These are phyloP conservation scores for Alosa alosa DNA, from an alignment of 2,113 vertebrate genomes.

Conservation along the genomic window DNA sequence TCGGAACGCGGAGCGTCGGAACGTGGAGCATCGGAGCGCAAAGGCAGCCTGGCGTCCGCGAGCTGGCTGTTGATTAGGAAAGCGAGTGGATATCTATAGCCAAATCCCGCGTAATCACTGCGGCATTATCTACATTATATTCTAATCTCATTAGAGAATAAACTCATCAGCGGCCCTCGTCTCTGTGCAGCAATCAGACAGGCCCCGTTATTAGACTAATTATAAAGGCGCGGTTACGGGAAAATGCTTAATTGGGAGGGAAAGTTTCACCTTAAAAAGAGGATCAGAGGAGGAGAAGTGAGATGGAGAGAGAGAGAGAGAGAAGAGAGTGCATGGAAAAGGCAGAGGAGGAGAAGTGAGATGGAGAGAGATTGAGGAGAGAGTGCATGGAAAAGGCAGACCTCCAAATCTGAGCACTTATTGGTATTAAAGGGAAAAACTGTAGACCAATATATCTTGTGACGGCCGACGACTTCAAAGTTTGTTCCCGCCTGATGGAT, in stretches of 20 bases:
- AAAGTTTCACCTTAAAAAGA: constrained; percentile 33
- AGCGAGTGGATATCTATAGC: constrained; percentile 28
- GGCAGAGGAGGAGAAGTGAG: not conserved
- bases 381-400: not conserved
- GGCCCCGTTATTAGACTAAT: constrained; percentile 68
- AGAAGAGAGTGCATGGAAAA: not conserved
- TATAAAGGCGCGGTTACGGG: constrained; percentile 53
- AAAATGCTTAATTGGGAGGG: constrained; percentile 29
- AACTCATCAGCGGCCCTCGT: constrained; percentile 32
- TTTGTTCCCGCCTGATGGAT: constrained; percentile 7
- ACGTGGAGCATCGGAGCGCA: not conserved
- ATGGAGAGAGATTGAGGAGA: not conserved
- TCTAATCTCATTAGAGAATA: constrained; percentile 64
- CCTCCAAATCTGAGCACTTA: constrained; percentile 63
- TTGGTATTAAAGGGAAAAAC: constrained; percentile 69
- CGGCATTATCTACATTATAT: constrained; percentile 48
- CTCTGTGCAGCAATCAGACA: constrained; percentile 37
- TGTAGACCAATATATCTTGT: constrained; percentile 64
- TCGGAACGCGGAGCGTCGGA: too few species aligned
- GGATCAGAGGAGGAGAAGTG: not conserved
- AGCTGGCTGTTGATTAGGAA: constrained; percentile 22
- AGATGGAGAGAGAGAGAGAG: not conserved
- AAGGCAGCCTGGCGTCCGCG: not conserved
- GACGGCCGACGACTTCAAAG: not conserved
- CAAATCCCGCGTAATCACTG: constrained; percentile 53